Evolutionary conservation across 2,888 invertebrate species (phyloP), one percentile per base, ranked within the genome.

Genomic region (Pinctada fucata): DNA sequence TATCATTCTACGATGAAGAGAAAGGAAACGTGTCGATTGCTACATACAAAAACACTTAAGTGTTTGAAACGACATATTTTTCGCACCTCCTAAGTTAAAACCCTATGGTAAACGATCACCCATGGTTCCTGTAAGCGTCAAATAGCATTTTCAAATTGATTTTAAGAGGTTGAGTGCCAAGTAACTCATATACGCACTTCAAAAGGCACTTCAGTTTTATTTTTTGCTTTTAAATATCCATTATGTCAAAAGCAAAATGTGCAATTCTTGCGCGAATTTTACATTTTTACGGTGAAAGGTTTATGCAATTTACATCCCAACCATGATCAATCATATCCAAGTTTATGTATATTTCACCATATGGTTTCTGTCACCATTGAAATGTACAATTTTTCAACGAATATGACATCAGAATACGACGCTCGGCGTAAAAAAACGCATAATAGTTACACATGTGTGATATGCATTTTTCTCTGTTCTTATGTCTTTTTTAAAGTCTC

Each of bases 201-300:
- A 10, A 58, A 74, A 74, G 16, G 66, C 49, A 66, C 74, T 74
- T 50, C 50, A 74, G 49, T 74, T 74, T 74, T 66, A 74, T 74
- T 74, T 31, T 31, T 66, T 74, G 66, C 74, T 74, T 74, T 74
- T 74, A 67, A 49, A 13, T 52, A 72, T 63, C n/a, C 31, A 65
- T 63, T 74, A 63, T 66, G 74, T 66, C 13, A 13, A 58, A 10
- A 13, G 13, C 6, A 58, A 58, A 10, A 58, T 58, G 58, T 10
- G 58, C 13, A 13, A 58, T 58, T 58, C 13, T 58, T 58, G 58
- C 58, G 58, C 58, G 13, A 58, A 58, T 10, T 58, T 58, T 58
- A 58, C 58, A 58, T 13, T 58, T 58, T 58, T 58, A 58, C 13
- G 6, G 58, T 58, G 31, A 31, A 31, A 31, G 31, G 31, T 31